phyloP scores from a whole-genome alignment of 92 coral and sea anemone species.

The Palythoa grandis region DNA sequence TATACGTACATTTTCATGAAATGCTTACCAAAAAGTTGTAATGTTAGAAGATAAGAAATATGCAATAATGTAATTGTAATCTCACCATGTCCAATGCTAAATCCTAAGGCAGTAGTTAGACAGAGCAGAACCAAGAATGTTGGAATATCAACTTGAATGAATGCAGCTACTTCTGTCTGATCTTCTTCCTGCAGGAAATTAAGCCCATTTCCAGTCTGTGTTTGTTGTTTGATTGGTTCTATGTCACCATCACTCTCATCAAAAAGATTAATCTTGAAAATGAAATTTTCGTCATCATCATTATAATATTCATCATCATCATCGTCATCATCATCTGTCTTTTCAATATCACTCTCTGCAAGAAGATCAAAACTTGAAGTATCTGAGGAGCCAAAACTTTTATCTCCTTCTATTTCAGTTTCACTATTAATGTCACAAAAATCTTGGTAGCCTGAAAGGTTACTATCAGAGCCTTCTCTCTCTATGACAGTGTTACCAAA shows the following conservation, averaged over 20 bases:
- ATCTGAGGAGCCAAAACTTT: slow-evolving; percentile 25
- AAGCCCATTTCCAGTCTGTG: background rate
- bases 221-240: background rate
- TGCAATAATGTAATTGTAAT: background rate
- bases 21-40: background rate
- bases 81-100: slow-evolving; percentile 98
- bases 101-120: slow-evolving; percentile 93
- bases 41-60: too few relatives aligned
- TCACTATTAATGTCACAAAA: slow-evolving; percentile 17
- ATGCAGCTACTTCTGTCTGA: slow-evolving; percentile 16
- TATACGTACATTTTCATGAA: too few relatives aligned
- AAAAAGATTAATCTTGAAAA: background rate
- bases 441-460: background rate
- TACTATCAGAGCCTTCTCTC: background rate
- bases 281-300: slow-evolving; percentile 45
- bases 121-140: slow-evolving; percentile 88
- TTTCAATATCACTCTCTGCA: slow-evolving; percentile 51
- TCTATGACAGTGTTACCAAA: background rate
- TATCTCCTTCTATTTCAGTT: slow-evolving; percentile 53
- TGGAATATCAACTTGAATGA: slow-evolving; percentile 77
- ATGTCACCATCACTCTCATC: slow-evolving; percentile 6
- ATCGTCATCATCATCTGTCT: slow-evolving; percentile 19
- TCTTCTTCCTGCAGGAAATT: slow-evolving; percentile 15
- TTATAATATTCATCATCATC: slow-evolving; percentile 7
- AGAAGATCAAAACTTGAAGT: slow-evolving; percentile 18